Base-by-base conservation (phyloP, 1,140 invertebrate genomes). In the Armadillidium nasatum region DNA sequence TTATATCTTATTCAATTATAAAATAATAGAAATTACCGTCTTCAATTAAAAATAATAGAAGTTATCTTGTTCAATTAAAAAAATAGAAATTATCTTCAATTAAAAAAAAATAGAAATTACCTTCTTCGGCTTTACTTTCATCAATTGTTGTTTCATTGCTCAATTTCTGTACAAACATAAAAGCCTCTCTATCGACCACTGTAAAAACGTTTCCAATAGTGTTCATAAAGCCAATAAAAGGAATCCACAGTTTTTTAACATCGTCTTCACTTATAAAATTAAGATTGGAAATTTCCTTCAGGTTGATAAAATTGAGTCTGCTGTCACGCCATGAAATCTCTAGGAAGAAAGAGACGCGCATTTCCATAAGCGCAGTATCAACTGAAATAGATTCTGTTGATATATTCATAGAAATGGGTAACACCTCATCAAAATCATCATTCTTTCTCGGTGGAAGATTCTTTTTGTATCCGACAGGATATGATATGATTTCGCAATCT, bases 401-500 rank as follows among this genome's bases (percentile, higher is more conserved):
- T n/a, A 80, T 60, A 19, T 23, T 21, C 21, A 75, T 43, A 0
- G 73, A 75, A 60, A 75, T 67, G 6, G 33, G 50, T 10, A 54
- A 21, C 13, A 44, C 44, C 7, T 6, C 50, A 13, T 11, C 4
- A 15, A 21, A 71, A 13, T 21, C 69, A 33, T 33, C 33, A 0
- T 23, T 19, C 60, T 43, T 15, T 44, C 72, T 44, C 0, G 79
- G 79, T 46, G 79, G 75, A 15, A 81, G 72, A 43, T 81, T 54
- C 13, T 50, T 76, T 10, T 70, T 71, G 75, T 81, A 81, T 33
- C 75, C 76, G 15, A 11, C 19, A 0, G 75, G 76, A 44, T 60
- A 33, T 10, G 7, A 21, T 13, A 80, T 54, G 10, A 78, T 33
- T n/a, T 80, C 60, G 83, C 90, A 91, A 83, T 87, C 85, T 44